phyloP scores from a whole-genome alignment of 2,888 invertebrate genomes.

The Aricia artaxerxes region DNA sequence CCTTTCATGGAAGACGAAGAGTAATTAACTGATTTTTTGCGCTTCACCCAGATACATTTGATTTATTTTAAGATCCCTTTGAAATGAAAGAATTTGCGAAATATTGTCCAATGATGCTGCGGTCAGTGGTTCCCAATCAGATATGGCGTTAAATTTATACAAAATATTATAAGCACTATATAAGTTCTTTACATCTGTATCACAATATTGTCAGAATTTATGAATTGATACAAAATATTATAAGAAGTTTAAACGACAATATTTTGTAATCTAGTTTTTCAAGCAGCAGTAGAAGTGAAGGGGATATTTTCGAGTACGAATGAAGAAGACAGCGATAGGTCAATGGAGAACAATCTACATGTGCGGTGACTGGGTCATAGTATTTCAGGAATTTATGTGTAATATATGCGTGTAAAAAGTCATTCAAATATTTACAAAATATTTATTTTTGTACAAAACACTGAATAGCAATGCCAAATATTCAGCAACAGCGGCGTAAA shows the following conservation, averaged over 20 bases:
- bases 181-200: too few species aligned
- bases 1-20: slow-evolving; percentile 68
- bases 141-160: neutral
- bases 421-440: neutral
- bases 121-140: slow-evolving; percentile 56
- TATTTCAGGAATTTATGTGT: neutral
- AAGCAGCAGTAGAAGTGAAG: neutral
- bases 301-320: neutral
- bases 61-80: slow-evolving; percentile 76
- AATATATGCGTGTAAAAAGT: neutral
- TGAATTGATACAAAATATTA: too few species aligned
- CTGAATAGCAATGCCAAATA: neutral
- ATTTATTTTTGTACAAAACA: neutral
- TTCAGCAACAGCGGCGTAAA: slow-evolving; percentile 40
- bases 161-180: neutral
- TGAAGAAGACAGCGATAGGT: neutral
- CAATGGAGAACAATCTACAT: too few species aligned
- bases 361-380: too few species aligned
- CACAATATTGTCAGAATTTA: too few species aligned
- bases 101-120: slow-evolving; percentile 66
- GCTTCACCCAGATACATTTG: slow-evolving; percentile 72
- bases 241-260: neutral
- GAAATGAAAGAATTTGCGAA: slow-evolving; percentile 77
- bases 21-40: slow-evolving; percentile 79
- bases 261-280: neutral